Conservation (phyloP, 2,888 invertebrate genomes). For the Electrophaes corylata region DNA sequence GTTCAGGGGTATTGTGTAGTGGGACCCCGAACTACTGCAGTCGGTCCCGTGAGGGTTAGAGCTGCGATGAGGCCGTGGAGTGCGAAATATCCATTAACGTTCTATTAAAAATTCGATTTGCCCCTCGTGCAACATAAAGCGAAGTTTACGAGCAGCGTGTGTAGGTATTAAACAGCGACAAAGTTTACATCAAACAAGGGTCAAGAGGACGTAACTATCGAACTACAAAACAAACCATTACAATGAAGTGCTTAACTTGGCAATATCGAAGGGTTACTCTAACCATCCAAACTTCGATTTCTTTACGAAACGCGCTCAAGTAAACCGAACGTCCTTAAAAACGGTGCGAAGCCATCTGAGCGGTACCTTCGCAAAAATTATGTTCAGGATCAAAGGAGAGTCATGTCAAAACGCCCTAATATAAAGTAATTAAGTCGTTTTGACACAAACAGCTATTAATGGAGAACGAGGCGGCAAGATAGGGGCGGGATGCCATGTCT, state of each 20-base stretch:
- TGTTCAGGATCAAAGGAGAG: slow-evolving; percentile 54
- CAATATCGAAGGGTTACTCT: slow-evolving; percentile 23
- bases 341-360: background rate
- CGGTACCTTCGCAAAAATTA: slow-evolving; percentile 2
- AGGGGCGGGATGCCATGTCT: slow-evolving; percentile 58
- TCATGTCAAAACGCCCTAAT: slow-evolving; percentile 60
- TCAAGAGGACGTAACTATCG: slow-evolving; percentile 59
- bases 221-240: slow-evolving; percentile 53
- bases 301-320: slow-evolving; percentile 11
- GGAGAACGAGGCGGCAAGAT: slow-evolving; percentile 61
- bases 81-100: slow-evolving; percentile 58
- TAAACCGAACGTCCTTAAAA: slow-evolving; percentile 9
- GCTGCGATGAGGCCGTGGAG: slow-evolving; percentile 45
- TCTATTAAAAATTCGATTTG: slow-evolving; percentile 66
- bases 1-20: slow-evolving; percentile 28
- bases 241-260: slow-evolving; percentile 32
- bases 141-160: slow-evolving; percentile 58
- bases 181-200: slow-evolving; percentile 60
- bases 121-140: slow-evolving; percentile 61
- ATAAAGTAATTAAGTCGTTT: slow-evolving; percentile 72
- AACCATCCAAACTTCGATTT: slow-evolving; percentile 26
- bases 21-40: slow-evolving; percentile 24
- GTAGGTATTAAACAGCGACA: slow-evolving; percentile 51
- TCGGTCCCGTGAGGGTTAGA: slow-evolving; percentile 30
- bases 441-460: slow-evolving; percentile 72